Base-by-base conservation (phyloP, 1,140 invertebrate species). In the Eupristina koningsbergeri region DNA sequence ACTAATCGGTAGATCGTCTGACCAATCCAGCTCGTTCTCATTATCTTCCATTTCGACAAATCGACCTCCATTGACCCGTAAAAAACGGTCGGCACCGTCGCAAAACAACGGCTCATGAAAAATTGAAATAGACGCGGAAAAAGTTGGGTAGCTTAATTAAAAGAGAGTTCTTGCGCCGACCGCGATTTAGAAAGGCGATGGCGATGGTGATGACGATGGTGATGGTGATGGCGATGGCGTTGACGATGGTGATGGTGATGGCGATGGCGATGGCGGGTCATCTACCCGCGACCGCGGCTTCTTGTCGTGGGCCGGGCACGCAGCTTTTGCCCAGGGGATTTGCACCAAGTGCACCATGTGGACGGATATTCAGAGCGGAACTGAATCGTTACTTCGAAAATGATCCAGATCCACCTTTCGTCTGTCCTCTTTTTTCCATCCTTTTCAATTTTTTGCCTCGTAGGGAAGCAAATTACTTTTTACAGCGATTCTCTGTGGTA, bases 331-430 rank as follows among this genome's bases (percentile, higher is more conserved):
- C 22, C 7, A 36, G 34, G 53, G 39, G 58, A 39, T 71, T 34
- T 41, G 36, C 15, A 36, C 29, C 1, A 34, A 64, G 63, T 31
- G 15, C 63, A 13, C 11, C 29, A 64, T 29, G 31, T 19, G n/a
- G 6, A n/a, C 13, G 36, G 31, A 82, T 31, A 87, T 87, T 89
- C 86, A 87, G 87, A 89, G 89, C 87, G 87, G 88, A 89, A 89
- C 88, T 84, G 74, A 80, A 82, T 82, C 85, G 80, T 86, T 85
- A 86, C 77, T 84, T 86, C 86, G 86, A 84, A 86, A 80, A 81
- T 84, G 85, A 86, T 87, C 83, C 85, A 86, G 80, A 87, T 86
- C 85, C 75, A 80, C 78, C 81, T 45, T 67, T 64, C 69, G 31
- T n/a, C 78, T 75, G 26, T 58, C 77, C 31, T 41, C 75, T 78